A percentile compares a stretch with the other conserved stretches of the same genome.
Conservation (phyloP, 1,140 invertebrate species). For the Pomacea maculata region DNA sequence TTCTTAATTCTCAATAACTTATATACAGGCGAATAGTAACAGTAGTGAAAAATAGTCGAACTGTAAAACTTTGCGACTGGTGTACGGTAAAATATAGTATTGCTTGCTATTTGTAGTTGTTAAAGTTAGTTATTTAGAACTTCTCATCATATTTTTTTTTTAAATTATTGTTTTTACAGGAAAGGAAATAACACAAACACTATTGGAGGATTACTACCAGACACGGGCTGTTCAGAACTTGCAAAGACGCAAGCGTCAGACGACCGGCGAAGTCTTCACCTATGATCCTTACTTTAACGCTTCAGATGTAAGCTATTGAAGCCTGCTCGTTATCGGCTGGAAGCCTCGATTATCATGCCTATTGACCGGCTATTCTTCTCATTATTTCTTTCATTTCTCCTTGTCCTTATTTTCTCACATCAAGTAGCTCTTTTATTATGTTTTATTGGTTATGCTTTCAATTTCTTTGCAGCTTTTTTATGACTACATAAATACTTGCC, state of each 20-base stretch:
- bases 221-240: neutral
- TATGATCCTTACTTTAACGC: slow-evolving; percentile 35
- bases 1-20: neutral
- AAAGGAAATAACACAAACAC: slow-evolving; percentile 31
- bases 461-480: no score
- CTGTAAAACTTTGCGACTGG: neutral
- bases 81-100: no score
- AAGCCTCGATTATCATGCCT: no score
- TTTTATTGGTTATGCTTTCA: no score
- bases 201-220: slow-evolving; percentile 15
- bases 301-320: slow-evolving; percentile 21
- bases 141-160: neutral
- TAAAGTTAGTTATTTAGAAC: neutral
- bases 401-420: no score
- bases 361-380: no score
- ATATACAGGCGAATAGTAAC: neutral
- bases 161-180: slow-evolving; percentile 21
- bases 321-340: neutral
- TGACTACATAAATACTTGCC: no score
- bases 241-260: slow-evolving; percentile 26
- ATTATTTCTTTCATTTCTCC: no score
- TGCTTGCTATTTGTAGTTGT: neutral
- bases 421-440: no score
- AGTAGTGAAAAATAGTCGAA: neutral
- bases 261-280: slow-evolving; percentile 17